Base-by-base conservation (phyloP, 1,140 invertebrate species). In the Druon quercuslanigerum region DNA sequence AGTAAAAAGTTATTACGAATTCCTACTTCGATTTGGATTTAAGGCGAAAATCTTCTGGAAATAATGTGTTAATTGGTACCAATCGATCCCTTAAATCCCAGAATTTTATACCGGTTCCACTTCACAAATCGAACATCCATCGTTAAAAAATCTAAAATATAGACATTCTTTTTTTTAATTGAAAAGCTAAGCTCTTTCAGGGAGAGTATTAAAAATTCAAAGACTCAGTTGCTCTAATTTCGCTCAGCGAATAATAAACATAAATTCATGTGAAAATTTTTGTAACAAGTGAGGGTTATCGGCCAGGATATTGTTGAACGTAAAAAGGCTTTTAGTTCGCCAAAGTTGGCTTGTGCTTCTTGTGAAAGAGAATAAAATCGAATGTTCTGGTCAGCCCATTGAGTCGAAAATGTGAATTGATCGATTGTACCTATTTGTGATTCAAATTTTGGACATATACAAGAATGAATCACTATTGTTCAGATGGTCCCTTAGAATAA, bases 361-460 rank as follows among this genome's bases (percentile, higher is more conserved):
- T 20, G 13, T 25, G 17, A 16, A 54, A 54, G 17, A 17, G 9
- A 54, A n/a, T 9, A 54, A n/a, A 3, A 54, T 17, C n/a, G 8
- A 17, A 54, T 54, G 19, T 54, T 54, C 17, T 54, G 16, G 20
- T 33, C 33, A 25, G 33, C 14, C 19, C 19, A n/a, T n/a, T n/a
- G 20, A 13, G 57, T 13, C 16, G 20, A 60, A 60, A 60, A 66
- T 66, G 13, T 66, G 40, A 33, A 66, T 66, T 25, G 57, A 66
- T 66, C 57, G 57, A 66, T 66, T 16, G 40, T 6, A 7, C 3
- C 40, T 33, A 66, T 66, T 66, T 66, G 57, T 66, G 12, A 66
- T 66, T 66, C 25, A 66, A 66, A 66, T 66, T 57, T 66, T 33
- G 20, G 57, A 66, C 25, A 66, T 66, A 16, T 40, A 25, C 12